phyloP scores from a whole-genome alignment of 2,888 invertebrate species.

The Rhorus exstirpatorius region DNA sequence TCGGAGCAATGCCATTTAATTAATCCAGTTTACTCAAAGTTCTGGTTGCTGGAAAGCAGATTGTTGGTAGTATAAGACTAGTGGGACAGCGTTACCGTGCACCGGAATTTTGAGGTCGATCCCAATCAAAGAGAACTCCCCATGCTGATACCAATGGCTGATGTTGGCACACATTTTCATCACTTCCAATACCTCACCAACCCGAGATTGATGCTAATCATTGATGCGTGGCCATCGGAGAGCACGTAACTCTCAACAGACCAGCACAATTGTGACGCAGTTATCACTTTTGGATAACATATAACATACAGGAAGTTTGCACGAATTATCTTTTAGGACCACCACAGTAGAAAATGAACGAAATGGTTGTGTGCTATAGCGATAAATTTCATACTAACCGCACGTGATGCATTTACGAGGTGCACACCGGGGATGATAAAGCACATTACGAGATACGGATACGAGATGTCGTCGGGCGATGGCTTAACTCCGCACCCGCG shows the following conservation, averaged over 20 bases:
- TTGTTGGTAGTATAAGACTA: background rate
- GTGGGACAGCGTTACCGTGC: background rate
- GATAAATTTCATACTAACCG: constrained; percentile 46
- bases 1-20: constrained; percentile 15
- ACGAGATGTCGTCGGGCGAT: constrained; percentile 52
- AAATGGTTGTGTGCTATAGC: constrained; percentile 12
- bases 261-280: constrained; percentile 8
- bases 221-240: background rate
- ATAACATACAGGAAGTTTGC: constrained; percentile 11
- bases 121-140: constrained; percentile 14
- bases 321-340: constrained; percentile 32
- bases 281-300: constrained; percentile 25
- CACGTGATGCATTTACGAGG: constrained; percentile 69
- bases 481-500: constrained; percentile 50
- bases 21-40: constrained; percentile 16
- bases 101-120: background rate
- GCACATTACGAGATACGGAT: constrained; percentile 72
- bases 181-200: background rate
- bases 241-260: constrained; percentile 12
- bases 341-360: constrained; percentile 29
- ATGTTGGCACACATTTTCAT: constrained; percentile 20
- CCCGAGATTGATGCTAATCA: background rate
- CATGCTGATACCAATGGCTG: constrained; percentile 1
- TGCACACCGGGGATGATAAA: constrained; percentile 71
- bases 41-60: constrained; percentile 17